Evolutionary conservation across 2,113 vertebrate species (phyloP).

Genomic region (Trogon melanurus): DNA sequence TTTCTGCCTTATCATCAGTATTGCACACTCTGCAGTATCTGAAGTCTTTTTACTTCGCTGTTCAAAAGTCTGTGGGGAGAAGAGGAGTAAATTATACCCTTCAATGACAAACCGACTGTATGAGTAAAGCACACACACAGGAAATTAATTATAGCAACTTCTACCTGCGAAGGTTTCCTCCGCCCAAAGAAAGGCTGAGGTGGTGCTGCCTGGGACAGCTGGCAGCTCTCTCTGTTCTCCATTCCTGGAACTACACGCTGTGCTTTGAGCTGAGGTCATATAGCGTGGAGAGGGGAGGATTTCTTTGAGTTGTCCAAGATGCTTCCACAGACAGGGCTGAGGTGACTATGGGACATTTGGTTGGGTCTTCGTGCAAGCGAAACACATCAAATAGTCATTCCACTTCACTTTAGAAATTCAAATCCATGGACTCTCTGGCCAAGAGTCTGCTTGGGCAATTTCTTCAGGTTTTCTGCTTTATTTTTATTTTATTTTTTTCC

Average conservation of each 20-base stretch:
- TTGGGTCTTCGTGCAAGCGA: background rate
- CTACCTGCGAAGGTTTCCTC: fast-evolving
- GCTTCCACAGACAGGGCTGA: background rate
- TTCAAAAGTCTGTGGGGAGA: background rate
- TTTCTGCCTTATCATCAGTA: conserved; percentile 7
- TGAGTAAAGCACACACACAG: background rate
- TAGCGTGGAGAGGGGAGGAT: background rate
- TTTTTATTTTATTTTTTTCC: background rate
- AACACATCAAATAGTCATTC: fast-evolving
- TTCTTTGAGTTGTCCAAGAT: background rate
- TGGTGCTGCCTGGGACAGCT: background rate
- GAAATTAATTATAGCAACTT: background rate
- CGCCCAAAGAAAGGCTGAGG: background rate
- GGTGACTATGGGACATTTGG: background rate
- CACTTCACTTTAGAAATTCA: background rate
- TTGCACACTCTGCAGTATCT: background rate
- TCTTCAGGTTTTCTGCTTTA: background rate
- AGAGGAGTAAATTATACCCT: conserved; percentile 13
- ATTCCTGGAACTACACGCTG: background rate
- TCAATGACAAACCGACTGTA: background rate
- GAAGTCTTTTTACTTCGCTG: background rate
- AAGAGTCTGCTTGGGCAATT: background rate
- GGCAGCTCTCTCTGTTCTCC: background rate
- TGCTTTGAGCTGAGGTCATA: background rate
- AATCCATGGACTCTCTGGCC: background rate